Evolutionary conservation across 2,888 invertebrate species (phyloP).

Genomic region (Andrena marginata): DNA sequence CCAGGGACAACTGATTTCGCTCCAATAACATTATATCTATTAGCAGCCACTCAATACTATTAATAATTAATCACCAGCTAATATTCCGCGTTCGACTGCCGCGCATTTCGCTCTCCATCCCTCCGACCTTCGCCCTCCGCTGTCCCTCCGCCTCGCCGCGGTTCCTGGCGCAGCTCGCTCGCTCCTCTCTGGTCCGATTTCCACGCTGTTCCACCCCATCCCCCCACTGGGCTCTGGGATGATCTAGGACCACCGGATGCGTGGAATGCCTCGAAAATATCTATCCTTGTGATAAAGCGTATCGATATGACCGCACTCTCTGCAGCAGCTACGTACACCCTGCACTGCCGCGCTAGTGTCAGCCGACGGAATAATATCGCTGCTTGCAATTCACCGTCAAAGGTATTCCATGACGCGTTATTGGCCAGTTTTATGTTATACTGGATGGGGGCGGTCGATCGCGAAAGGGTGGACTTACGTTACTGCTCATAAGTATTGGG

Average conservation of each 20-base stretch:
- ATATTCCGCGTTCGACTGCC: conserved; percentile 71
- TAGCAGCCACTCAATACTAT: conserved; percentile 76
- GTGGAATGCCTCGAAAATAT: conserved; percentile 69
- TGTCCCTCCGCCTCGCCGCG: conserved; percentile 8
- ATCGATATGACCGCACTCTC: conserved; percentile 28
- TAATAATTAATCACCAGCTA: conserved; percentile 77
- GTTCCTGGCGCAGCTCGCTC: background rate
- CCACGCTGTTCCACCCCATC: conserved; percentile 13
- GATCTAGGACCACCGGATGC: conserved; percentile 65
- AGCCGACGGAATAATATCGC: conserved; percentile 45
- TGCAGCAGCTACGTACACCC: conserved; percentile 19
- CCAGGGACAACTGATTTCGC: conserved; percentile 69
- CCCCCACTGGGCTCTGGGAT: conserved; percentile 2
- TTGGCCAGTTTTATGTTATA: conserved; percentile 20
- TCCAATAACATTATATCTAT: conserved; percentile 76
- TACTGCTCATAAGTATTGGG: no score
- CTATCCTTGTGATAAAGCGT: conserved; percentile 51
- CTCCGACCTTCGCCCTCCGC: conserved; percentile 36
- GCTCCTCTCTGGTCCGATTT: conserved; percentile 28
- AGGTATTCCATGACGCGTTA: conserved; percentile 44
- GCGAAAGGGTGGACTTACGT: background rate
- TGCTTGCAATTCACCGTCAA: conserved; percentile 57
- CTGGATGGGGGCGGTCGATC: background rate
- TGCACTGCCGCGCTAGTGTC: background rate
- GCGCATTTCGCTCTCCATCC: conserved; percentile 57